Percentiles rank a stretch among this genome's conserved stretches.
Conservation (phyloP, 2,888 invertebrate species). For the Sepiola atlantica region DNA sequence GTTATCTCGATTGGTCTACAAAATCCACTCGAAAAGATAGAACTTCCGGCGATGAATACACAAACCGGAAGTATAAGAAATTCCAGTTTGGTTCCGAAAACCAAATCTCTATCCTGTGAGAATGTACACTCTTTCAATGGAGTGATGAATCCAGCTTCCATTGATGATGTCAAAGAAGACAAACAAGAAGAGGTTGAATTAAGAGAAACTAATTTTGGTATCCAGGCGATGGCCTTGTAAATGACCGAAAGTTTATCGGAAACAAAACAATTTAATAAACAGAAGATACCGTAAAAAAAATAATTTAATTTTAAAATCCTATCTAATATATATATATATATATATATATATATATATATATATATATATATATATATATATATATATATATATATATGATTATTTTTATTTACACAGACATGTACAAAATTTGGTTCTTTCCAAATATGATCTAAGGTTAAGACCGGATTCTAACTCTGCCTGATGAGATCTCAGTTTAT, state of each 20-base stretch:
- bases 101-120: neutral
- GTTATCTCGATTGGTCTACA: neutral
- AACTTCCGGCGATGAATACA: neutral
- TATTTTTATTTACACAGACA: no score
- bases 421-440: no score
- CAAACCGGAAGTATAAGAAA: neutral
- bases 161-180: neutral
- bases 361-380: constrained; percentile 43
- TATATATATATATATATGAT: no score
- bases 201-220: neutral
- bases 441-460: no score
- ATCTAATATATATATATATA: neutral
- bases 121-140: neutral
- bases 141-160: neutral
- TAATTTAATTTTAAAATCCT: no score
- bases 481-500: no score
- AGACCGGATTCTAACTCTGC: no score
- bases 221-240: neutral
- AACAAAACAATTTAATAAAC: neutral
- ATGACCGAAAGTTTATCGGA: neutral
- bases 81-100: neutral
- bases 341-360: constrained; percentile 43
- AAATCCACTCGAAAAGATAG: neutral
- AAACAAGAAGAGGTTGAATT: neutral
- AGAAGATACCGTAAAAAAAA: no score